Base-by-base conservation (phyloP, 2,113 vertebrate species). In the Cyprinus carpio region DNA sequence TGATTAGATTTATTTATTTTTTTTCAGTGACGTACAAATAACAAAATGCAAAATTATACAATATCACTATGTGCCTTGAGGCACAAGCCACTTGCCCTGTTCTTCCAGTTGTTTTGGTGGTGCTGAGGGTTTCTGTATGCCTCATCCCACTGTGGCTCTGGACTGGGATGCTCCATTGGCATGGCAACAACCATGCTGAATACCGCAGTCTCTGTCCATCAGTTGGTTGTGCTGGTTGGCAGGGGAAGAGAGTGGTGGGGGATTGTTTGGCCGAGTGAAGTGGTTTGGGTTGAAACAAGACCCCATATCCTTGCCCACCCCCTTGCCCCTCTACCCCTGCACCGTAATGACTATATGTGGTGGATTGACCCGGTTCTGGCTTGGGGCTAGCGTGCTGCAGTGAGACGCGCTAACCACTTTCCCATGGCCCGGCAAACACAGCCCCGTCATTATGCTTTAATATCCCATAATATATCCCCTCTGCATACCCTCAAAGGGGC, bases 391-490 rank as follows among this genome's bases (percentile, higher is more conserved):
- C 25, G 89, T 89, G 91, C 93, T 90, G 87, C 92, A 94, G 89
- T 81, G 78, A 94, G 92, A 92, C 83, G 69, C 87, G 88, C 75
- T 87, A 82, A 94, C 93, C 93, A 89, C 92, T 92, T 95, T 95
- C 94, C 92, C 94, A 94, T 92, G 91, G 91, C 92, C 82, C 81
- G 12, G 80, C 40, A 75, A 88, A 93, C 92, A 83, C 82, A 93
- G 90, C 84, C 92, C 93, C 92, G 85, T 94, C 92, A 95, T 95
- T 95, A 95, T 90, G 83, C 90, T 93, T 94, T 94, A 94, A 95
- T 94, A 94, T 93, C 91, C 93, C 91, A 93, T 94, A 94, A 95
- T 94, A 94, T 92, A 93, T 89, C 84, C 85, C 82, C 84, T 86
- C 84, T 72, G 88, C 85, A 86, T 92, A 86, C 90, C 88, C 90